Evolutionary conservation across 23 tunicate species (phyloP), one percentile per base, ranked within the genome.

Genomic region (Pegea sp.): DNA sequence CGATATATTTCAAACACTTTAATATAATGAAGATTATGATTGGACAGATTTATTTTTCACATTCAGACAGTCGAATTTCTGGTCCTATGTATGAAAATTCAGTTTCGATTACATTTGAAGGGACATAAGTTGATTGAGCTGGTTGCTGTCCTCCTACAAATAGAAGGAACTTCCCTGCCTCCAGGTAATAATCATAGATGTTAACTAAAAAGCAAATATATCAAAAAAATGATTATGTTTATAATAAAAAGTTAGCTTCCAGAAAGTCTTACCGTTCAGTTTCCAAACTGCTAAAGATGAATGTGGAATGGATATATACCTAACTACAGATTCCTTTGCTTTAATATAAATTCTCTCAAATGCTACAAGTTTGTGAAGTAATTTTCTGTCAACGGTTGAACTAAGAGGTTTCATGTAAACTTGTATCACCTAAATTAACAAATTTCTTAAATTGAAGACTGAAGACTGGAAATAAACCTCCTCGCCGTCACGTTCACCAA

Each of bases 61-160:
- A 38, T 16, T 38, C 13, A 38, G 11, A 11, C 13, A 38, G 46
- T 16, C 11, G 46, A 38, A 38, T 38, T 16, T 38, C 46, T 11
- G 11, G 13, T 11, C 46, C 46, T 8, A 8, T 11, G 46, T 38
- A 38, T 8, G 13, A 16, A 38, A 8, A 38, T 16, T 38, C 46
- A 16, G 46, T 38, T 38, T 38, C 46, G 11, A 38, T 11, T 11
- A 38, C 46, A 8, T 38, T 16, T 38, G 46, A 38, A 16, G 46
- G 46, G 46, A 38, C 46, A 11, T 16, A 8, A 11, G 19, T 34
- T 24, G 53, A 44, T 34, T 78, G 92, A 26, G 52, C 64, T 4
- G 78, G 78, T 50, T 71, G 78, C 34, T 70, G 73, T 19, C 78
- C 92, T 5, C 93, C 93, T 19, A 57, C 70, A 43, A 46, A 66